phyloP scores from a whole-genome alignment of 2,797 vertebrate species.

The Taenioides sp. region DNA sequence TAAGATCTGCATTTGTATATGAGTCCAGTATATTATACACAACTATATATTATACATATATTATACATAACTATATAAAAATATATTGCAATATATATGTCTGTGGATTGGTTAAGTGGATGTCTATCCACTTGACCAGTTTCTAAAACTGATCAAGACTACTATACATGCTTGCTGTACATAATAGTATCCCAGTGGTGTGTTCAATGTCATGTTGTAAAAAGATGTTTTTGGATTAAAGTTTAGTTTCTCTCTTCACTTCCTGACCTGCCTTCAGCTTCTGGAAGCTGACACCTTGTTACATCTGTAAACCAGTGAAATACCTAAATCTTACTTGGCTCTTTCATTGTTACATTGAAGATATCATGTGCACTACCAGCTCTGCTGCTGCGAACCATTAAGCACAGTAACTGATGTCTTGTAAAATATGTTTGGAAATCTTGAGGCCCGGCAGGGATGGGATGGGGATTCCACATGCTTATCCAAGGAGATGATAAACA shows the following conservation, averaged over 20 bases:
- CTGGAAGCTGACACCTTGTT: slow-evolving; percentile 76
- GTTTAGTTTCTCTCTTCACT: slow-evolving; percentile 18
- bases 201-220: slow-evolving; percentile 75
- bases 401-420: slow-evolving; percentile 86
- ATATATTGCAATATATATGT: too few species aligned
- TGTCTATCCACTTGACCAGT: too few species aligned
- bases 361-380: slow-evolving; percentile 95
- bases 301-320: slow-evolving; percentile 93
- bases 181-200: neutral
- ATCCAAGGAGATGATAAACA: slow-evolving; percentile 89
- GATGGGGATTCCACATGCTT: slow-evolving; percentile 98
- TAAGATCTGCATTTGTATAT: too few species aligned
- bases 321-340: slow-evolving; percentile 88
- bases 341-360: slow-evolving; percentile 99
- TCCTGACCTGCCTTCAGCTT: slow-evolving; percentile 83
- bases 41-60: too few species aligned
- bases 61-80: too few species aligned
- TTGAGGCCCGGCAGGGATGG: slow-evolving; percentile 87
- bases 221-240: slow-evolving; percentile 85
- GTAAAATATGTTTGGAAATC: slow-evolving; percentile 95
- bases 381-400: slow-evolving; percentile 95
- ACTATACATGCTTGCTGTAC: neutral
- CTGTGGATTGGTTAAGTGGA: too few species aligned
- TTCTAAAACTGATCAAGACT: neutral
- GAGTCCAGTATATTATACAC: too few species aligned